phyloP scores from a whole-genome alignment of 2,888 invertebrate species.

The Troides aeacus region DNA sequence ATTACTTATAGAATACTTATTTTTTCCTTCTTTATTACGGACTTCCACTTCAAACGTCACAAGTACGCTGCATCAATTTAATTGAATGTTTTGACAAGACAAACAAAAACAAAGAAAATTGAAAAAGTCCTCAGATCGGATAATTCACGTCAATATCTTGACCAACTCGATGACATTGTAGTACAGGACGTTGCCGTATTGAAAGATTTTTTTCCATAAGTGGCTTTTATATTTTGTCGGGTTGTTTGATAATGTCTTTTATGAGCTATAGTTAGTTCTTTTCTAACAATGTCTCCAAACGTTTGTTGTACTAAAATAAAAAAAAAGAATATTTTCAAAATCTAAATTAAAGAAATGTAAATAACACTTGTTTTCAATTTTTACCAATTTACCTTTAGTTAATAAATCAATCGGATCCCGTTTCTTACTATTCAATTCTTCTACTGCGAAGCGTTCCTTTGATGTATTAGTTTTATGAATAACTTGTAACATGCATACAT shows the following conservation, averaged over 20 bases:
- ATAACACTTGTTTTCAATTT: background rate
- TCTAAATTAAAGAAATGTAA: background rate
- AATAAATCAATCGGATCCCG: slow-evolving; percentile 62
- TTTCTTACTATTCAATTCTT: slow-evolving; percentile 38
- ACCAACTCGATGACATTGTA: slow-evolving; percentile 41
- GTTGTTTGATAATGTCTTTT: slow-evolving; percentile 38
- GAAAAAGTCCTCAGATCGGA: slow-evolving; percentile 1
- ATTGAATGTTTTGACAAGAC: slow-evolving; percentile 4
- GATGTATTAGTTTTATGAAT: slow-evolving; percentile 66
- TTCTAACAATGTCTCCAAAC: slow-evolving; percentile 60
- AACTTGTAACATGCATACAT: slow-evolving; percentile 68
- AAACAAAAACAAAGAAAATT: slow-evolving; percentile 1
- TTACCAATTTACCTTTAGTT: slow-evolving; percentile 53
- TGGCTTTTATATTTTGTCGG: slow-evolving; percentile 52
- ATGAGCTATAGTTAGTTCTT: slow-evolving; percentile 56
- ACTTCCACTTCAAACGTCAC: slow-evolving; percentile 18
- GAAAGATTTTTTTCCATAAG: slow-evolving; percentile 45
- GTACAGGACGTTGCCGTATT: slow-evolving; percentile 48
- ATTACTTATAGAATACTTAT: background rate
- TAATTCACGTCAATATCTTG: slow-evolving; percentile 32
- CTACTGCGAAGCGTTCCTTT: slow-evolving; percentile 35
- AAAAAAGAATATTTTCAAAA: slow-evolving; percentile 16
- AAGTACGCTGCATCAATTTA: slow-evolving; percentile 16
- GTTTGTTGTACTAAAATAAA: slow-evolving; percentile 58
- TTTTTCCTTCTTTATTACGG: background rate